Percentiles rank a stretch among this genome's conserved stretches.
Conservation (phyloP, 1,140 invertebrate genomes). For the Drosophila seguyi region DNA sequence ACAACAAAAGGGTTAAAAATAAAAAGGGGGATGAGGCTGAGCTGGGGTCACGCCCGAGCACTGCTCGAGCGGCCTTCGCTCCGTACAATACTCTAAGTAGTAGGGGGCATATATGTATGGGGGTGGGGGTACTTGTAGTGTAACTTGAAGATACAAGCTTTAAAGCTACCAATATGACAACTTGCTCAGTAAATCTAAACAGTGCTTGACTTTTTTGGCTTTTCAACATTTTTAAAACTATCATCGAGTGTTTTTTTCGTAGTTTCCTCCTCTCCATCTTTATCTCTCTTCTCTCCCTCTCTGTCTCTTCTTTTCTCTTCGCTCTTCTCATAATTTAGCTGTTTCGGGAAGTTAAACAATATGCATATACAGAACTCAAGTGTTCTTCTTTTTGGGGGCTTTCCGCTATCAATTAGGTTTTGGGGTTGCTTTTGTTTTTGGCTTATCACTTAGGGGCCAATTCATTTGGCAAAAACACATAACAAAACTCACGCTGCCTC, state of each 20-base stretch:
- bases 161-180: constrained; percentile 83
- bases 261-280: constrained; percentile 24
- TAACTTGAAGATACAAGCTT: constrained; percentile 82
- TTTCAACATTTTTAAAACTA: constrained; percentile 76
- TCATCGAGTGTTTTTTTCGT: constrained; percentile 47
- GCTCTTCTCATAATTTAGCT: constrained; percentile 38
- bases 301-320: constrained; percentile 8
- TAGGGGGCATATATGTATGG: constrained; percentile 41
- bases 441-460: constrained; percentile 69
- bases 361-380: constrained; percentile 56
- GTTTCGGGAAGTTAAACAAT: constrained; percentile 66
- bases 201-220: constrained; percentile 80
- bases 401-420: constrained; percentile 42
- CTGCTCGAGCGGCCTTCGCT: constrained; percentile 60
- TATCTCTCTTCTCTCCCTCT: constrained; percentile 1
- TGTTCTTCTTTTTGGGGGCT: constrained; percentile 48
- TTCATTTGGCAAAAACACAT: constrained; percentile 62
- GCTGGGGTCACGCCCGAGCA: constrained; percentile 44
- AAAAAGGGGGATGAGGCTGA: constrained; percentile 48
- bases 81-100: constrained; percentile 82
- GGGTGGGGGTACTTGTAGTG: constrained; percentile 49
- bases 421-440: constrained; percentile 60
- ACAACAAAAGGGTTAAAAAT: constrained; percentile 63
- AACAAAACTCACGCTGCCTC: constrained; percentile 70
- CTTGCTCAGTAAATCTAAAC: constrained; percentile 78